phyloP scores from a whole-genome alignment of 1,140 invertebrate genomes.

The Acromyrmex heyeri region DNA sequence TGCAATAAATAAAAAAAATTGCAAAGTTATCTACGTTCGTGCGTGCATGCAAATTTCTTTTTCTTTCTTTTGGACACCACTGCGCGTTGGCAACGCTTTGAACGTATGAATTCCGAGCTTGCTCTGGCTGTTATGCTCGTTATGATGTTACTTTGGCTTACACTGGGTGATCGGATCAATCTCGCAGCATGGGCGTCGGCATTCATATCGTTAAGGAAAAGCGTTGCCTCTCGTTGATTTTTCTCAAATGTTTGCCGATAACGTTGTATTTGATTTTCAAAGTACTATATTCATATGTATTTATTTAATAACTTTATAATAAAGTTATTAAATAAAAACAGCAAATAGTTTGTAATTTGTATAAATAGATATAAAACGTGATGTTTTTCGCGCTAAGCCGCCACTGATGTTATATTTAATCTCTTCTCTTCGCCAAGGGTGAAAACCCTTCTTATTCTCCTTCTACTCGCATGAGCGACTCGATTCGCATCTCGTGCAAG shows the following conservation, averaged over 20 bases:
- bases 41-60: not conserved
- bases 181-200: slow-evolving; percentile 1
- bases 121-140: slow-evolving; percentile 27
- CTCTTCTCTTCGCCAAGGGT: not conserved
- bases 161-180: slow-evolving; percentile 20
- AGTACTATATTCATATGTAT: too few species aligned
- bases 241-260: not conserved
- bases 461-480: not conserved
- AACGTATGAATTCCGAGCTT: not conserved
- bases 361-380: not conserved
- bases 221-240: not conserved
- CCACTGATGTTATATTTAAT: slow-evolving; percentile 17
- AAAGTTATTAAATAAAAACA: not conserved
- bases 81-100: not conserved
- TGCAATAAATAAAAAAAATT: not conserved
- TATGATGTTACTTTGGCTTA: slow-evolving; percentile 25
- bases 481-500: slow-evolving; percentile 38
- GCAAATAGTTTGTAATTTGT: not conserved
- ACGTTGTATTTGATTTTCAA: not conserved
- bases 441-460: not conserved
- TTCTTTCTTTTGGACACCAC: slow-evolving; percentile 1
- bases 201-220: slow-evolving; percentile 19
- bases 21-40: not conserved
- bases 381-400: not conserved
- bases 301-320: not conserved